These are phyloP conservation scores for Uropetala carovei DNA, from an alignment of 2,888 invertebrate genomes.

Conservation along the genomic window DNA sequence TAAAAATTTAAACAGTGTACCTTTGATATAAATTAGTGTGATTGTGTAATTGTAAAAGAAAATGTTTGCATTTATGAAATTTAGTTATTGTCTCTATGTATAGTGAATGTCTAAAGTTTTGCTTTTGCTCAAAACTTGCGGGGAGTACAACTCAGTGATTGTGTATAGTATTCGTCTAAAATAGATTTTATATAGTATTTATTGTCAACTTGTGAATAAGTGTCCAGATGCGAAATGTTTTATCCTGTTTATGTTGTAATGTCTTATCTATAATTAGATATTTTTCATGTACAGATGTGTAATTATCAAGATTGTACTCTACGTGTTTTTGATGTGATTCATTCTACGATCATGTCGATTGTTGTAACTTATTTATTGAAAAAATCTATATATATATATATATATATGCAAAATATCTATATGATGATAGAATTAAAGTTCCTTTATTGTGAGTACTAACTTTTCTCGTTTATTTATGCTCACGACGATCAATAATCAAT, in stretches of 20 bases:
- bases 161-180: not conserved
- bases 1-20: not conserved
- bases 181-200: conserved; percentile 55
- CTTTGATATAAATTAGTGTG: not conserved
- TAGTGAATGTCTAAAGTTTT: not conserved
- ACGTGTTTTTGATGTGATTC: not conserved
- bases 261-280: not conserved
- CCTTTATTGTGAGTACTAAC: not conserved
- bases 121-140: conserved; percentile 45
- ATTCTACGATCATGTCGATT: not conserved
- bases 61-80: not conserved
- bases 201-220: conserved; percentile 35
- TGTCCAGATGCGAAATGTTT: not conserved
- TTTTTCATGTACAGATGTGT: not conserved
- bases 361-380: conserved; percentile 50
- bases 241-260: not conserved
- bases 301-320: not conserved
- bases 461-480: not conserved
- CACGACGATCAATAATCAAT: not conserved
- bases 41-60: not conserved
- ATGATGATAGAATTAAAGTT: not conserved
- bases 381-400: not conserved
- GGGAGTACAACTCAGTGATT: conserved; percentile 61
- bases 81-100: not conserved
- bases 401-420: not conserved